phyloP scores from a whole-genome alignment of 1,140 invertebrate species.

The Conus ventricosus region DNA sequence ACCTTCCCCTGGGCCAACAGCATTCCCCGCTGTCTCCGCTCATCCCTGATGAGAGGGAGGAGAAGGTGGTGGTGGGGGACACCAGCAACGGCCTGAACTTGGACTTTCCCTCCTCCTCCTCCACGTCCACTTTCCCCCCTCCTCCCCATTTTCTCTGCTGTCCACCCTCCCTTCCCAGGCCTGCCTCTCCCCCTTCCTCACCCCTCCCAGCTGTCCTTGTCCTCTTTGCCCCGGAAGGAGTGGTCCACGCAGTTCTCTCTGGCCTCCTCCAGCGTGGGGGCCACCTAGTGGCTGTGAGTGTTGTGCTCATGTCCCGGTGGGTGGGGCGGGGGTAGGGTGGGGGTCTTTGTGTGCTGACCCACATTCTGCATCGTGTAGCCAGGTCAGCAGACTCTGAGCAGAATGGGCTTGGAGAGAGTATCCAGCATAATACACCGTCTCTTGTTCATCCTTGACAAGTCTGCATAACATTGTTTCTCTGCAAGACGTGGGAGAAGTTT shows the following conservation, averaged over 20 bases:
- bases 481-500: no score
- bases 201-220: neutral
- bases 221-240: neutral
- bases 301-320: no score
- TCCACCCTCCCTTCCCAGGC: neutral
- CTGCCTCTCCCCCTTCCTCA: neutral
- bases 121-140: neutral
- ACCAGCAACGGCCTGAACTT: neutral
- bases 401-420: no score
- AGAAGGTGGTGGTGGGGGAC: neutral
- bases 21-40: conserved; percentile 33
- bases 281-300: neutral
- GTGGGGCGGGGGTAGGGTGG: no score
- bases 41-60: conserved; percentile 24
- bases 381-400: no score
- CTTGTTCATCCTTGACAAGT: no score
- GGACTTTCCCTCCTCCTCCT: neutral
- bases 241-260: neutral
- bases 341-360: no score
- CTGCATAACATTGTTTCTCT: no score
- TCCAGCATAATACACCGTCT: no score
- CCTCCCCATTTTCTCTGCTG: neutral
- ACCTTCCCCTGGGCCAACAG: neutral
- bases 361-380: no score
- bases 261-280: neutral